These are phyloP conservation scores for Dreissena polymorpha DNA, from an alignment of 1,140 invertebrate species.

Conservation along the genomic window DNA sequence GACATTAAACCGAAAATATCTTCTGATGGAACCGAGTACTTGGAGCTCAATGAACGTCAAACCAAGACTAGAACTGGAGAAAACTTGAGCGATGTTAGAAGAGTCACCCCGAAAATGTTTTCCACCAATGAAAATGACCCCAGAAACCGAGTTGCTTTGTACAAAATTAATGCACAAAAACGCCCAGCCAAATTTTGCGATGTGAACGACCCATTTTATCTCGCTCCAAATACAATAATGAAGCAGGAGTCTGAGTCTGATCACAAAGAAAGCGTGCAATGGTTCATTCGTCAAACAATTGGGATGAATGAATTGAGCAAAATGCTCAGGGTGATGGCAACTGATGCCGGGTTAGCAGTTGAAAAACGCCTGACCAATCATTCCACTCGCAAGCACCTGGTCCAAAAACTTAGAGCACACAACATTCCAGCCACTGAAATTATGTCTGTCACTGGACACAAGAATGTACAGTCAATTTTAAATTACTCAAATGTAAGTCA, in stretches of 20 bases:
- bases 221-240: neutral
- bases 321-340: slow-evolving; percentile 8
- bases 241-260: neutral
- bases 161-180: slow-evolving; percentile 11
- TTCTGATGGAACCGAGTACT: slow-evolving; percentile 14
- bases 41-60: slow-evolving; percentile 35
- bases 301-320: slow-evolving; percentile 15
- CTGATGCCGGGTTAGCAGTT: neutral
- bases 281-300: slow-evolving; percentile 1
- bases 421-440: slow-evolving; percentile 22
- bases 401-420: slow-evolving; percentile 14
- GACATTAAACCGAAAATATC: slow-evolving; percentile 5
- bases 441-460: slow-evolving; percentile 11
- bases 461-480: slow-evolving; percentile 15
- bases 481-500: slow-evolving; percentile 15
- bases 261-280: neutral
- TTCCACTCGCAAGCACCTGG: neutral
- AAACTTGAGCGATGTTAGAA: slow-evolving; percentile 18
- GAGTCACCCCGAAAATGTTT: slow-evolving; percentile 10
- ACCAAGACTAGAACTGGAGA: slow-evolving; percentile 37
- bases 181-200: neutral
- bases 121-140: neutral
- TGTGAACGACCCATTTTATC: neutral
- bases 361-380: slow-evolving; percentile 39
- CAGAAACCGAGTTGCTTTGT: neutral